Conservation (phyloP, 2,888 invertebrate genomes). For the Acronicta leporina region DNA sequence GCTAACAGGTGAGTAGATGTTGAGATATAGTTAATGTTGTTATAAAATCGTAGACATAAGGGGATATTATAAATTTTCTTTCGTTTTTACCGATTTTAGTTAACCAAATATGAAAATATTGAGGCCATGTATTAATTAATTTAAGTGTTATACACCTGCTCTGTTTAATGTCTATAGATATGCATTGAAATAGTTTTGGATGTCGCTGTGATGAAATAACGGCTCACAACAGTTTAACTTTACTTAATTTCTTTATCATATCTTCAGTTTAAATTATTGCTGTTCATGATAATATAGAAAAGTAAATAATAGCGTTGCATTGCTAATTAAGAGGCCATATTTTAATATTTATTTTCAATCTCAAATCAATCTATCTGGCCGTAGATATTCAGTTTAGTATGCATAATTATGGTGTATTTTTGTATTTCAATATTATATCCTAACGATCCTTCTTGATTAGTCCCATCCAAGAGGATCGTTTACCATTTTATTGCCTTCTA, state of each 20-base stretch:
- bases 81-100: slow-evolving; percentile 41
- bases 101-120: slow-evolving; percentile 22
- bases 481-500: not conserved
- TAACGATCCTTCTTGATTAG: no score
- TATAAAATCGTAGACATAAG: slow-evolving; percentile 53
- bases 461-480: no score
- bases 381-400: no score
- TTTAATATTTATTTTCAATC: no score
- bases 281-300: slow-evolving; percentile 3
- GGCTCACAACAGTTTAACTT: slow-evolving; percentile 3
- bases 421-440: no score
- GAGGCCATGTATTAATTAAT: slow-evolving; percentile 13
- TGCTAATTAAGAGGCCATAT: not conserved
- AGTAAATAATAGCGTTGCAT: not conserved
- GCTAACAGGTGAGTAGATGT: slow-evolving; percentile 48
- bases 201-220: slow-evolving; percentile 3
- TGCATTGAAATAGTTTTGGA: slow-evolving; percentile 20
- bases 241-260: slow-evolving; percentile 22
- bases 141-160: slow-evolving; percentile 27
- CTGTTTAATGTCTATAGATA: slow-evolving; percentile 1
- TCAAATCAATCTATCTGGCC: no score
- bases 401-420: no score
- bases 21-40: slow-evolving; percentile 49
- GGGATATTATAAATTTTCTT: slow-evolving; percentile 39
- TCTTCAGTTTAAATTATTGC: slow-evolving; percentile 9